phyloP scores from a whole-genome alignment of 2,797 vertebrate species.

The Coluber constrictor region DNA sequence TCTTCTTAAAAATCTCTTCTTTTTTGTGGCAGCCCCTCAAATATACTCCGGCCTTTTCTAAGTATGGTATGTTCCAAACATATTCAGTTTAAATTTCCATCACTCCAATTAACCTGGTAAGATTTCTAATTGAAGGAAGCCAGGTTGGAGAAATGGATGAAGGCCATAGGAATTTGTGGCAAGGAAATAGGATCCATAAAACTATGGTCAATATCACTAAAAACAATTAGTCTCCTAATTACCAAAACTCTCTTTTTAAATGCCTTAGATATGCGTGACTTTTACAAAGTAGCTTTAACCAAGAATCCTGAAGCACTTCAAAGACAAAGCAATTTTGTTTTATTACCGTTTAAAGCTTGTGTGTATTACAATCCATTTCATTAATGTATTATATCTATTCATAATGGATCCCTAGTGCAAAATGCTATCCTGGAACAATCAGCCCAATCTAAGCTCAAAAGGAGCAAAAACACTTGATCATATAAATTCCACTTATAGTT shows the following conservation, averaged over 20 bases:
- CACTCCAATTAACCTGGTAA: too few relatives aligned
- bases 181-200: background rate
- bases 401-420: background rate
- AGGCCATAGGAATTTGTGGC: background rate
- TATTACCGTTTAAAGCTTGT: background rate
- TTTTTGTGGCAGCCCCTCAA: background rate
- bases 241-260: background rate
- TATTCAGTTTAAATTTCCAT: background rate
- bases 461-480: background rate
- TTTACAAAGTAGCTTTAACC: background rate
- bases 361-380: background rate
- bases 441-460: background rate
- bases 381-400: background rate
- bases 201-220: background rate
- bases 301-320: background rate
- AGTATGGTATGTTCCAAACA: background rate
- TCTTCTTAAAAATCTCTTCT: background rate
- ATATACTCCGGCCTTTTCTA: background rate
- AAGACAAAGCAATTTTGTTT: background rate
- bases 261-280: background rate
- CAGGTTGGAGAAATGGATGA: background rate
- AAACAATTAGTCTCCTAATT: background rate
- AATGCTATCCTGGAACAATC: background rate
- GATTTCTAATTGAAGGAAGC: background rate
- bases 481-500: background rate